A percentile compares a stretch with the other conserved stretches of the same genome.
Evolutionary conservation across 2,113 vertebrate species (phyloP).

Genomic region (Hydrolagus affinis): DNA sequence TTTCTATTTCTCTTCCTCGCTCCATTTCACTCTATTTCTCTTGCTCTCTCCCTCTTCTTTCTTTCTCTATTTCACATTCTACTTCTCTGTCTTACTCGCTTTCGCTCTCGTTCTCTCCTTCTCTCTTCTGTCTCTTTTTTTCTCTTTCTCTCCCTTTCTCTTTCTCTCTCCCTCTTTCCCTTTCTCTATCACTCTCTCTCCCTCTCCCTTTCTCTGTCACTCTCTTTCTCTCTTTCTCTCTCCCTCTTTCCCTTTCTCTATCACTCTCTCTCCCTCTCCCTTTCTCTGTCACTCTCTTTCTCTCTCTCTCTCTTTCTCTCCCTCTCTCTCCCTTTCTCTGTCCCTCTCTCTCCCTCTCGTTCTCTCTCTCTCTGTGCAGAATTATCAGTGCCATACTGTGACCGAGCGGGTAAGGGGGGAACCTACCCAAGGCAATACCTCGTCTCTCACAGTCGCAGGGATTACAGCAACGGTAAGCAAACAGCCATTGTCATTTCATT

Average conservation of each 20-base stretch:
- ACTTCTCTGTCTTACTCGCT: too few species aligned
- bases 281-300: not conserved
- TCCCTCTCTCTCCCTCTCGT: too few species aligned
- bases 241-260: too few species aligned
- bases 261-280: too few species aligned
- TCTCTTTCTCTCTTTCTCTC: not conserved
- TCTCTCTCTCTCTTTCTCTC: too few species aligned
- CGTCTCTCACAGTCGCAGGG: conserved; percentile 73
- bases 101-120: too few species aligned
- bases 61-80: too few species aligned
- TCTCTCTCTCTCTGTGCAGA: conserved; percentile 40
- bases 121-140: conserved; percentile 34
- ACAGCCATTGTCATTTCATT: too few species aligned
- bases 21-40: too few species aligned
- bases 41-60: not conserved
- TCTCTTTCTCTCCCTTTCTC: not conserved
- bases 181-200: too few species aligned
- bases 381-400: conserved; percentile 47
- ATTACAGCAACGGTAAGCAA: conserved; percentile 76
- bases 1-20: too few species aligned
- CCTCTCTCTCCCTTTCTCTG: not conserved
- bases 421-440: conserved; percentile 82
- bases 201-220: not conserved
- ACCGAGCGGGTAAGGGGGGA: conserved; percentile 74
- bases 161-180: not conserved